Conservation (phyloP, 2,113 vertebrate species). For the Lophura nycthemera region DNA sequence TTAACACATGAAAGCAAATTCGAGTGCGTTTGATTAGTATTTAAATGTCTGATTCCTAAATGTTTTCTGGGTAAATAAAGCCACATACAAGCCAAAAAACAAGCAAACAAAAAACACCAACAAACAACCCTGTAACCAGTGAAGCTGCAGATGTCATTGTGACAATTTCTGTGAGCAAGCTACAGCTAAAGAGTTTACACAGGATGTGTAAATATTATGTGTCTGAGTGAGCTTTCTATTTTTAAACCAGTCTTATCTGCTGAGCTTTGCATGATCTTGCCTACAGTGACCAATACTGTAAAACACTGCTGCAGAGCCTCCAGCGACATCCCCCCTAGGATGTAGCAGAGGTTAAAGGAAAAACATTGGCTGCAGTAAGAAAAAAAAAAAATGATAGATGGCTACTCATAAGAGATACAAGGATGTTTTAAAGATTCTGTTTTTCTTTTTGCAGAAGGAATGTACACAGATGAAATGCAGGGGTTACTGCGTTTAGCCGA, state of each 20-base stretch:
- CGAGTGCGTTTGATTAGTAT: not conserved
- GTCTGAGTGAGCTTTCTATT: not conserved
- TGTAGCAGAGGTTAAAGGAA: constrained; percentile 13
- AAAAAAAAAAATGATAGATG: not conserved
- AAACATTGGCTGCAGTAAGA: not conserved
- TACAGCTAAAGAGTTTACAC: not conserved
- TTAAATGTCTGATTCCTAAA: not conserved
- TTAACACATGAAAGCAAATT: not conserved
- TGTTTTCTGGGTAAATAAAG: not conserved
- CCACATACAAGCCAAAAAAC: not conserved
- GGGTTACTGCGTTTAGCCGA: not conserved
- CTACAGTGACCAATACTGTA: not conserved
- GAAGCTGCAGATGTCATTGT: not conserved
- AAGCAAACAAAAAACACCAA: no score
- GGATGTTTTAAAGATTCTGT: not conserved
- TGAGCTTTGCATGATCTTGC: not conserved
- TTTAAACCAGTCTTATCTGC: not conserved
- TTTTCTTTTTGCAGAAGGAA: not conserved
- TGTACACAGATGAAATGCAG: not conserved
- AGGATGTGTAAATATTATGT: not conserved
- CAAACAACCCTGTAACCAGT: not conserved
- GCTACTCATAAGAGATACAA: not conserved
- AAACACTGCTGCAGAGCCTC: not conserved
- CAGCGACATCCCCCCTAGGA: not conserved
- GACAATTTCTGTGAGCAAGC: not conserved